Conservation (phyloP, 2,888 invertebrate genomes). For the Spicauda simplicius region DNA sequence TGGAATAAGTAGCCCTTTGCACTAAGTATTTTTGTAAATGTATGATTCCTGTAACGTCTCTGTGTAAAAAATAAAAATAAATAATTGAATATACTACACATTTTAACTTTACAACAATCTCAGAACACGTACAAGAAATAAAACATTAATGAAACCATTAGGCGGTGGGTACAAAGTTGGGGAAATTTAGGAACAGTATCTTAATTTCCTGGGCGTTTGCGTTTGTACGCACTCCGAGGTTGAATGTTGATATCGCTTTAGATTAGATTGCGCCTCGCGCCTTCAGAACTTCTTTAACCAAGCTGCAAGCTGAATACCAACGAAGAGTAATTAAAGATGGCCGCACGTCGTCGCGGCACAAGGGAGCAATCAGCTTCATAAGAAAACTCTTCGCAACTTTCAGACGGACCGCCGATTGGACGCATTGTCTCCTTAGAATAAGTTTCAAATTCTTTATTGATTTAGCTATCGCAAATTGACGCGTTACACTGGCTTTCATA, state of each 20-base stretch:
- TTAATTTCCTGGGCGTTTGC: not conserved
- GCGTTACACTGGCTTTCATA: no score
- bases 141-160: no score
- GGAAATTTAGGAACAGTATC: not conserved
- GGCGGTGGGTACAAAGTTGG: not conserved
- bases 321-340: slow-evolving; percentile 19
- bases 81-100: not conserved
- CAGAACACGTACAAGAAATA: not conserved
- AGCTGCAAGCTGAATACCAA: slow-evolving; percentile 29
- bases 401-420: slow-evolving; percentile 25
- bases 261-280: slow-evolving; percentile 14
- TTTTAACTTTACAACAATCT: not conserved
- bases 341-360: slow-evolving; percentile 19
- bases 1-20: no score
- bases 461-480: slow-evolving; percentile 8
- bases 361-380: slow-evolving; percentile 25
- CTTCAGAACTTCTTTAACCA: slow-evolving; percentile 22
- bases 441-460: slow-evolving; percentile 21
- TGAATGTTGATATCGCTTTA: slow-evolving; percentile 12
- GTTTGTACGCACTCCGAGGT: not conserved
- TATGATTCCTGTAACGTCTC: no score
- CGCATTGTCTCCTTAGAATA: slow-evolving; percentile 24
- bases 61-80: no score
- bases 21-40: no score
- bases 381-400: slow-evolving; percentile 20